These are phyloP conservation scores for Gambelia wislizenii DNA, from an alignment of 2,797 vertebrate genomes.

Conservation along the genomic window DNA sequence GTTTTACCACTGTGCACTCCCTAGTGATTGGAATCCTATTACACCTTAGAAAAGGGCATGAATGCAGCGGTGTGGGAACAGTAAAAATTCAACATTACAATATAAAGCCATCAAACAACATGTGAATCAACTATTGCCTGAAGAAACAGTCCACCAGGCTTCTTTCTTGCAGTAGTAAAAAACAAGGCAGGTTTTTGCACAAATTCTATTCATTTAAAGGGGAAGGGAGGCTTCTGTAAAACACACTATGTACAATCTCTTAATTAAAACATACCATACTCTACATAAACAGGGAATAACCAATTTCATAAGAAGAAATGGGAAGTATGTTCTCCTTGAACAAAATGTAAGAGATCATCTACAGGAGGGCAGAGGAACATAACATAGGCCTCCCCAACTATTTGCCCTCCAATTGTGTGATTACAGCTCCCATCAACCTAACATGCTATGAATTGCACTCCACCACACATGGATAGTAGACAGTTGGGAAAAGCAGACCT, in stretches of 20 bases:
- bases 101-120: not conserved
- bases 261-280: conserved; percentile 55
- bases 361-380: conserved; percentile 21
- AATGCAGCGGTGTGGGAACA: conserved; percentile 24
- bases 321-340: conserved; percentile 55
- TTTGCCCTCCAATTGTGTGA: not conserved
- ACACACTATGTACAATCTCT: conserved; percentile 21
- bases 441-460: not conserved
- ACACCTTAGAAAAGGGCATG: conserved; percentile 51
- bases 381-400: not conserved
- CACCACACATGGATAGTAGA: not conserved
- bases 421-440: not conserved
- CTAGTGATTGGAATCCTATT: conserved; percentile 61
- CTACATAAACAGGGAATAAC: conserved; percentile 51
- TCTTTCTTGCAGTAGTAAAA: conserved; percentile 9
- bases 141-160: conserved; percentile 45
- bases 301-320: conserved; percentile 62
- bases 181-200: not conserved
- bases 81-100: not conserved
- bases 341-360: conserved; percentile 31
- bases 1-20: conserved; percentile 27
- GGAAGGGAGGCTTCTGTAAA: not conserved
- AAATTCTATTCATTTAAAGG: not conserved
- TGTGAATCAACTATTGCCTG: conserved; percentile 7
- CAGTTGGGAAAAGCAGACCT: not conserved